Evolutionary conservation across 2,113 vertebrate species (phyloP), one percentile per base, ranked within the genome.

Genomic region (Gasterosteus aculeatus): DNA sequence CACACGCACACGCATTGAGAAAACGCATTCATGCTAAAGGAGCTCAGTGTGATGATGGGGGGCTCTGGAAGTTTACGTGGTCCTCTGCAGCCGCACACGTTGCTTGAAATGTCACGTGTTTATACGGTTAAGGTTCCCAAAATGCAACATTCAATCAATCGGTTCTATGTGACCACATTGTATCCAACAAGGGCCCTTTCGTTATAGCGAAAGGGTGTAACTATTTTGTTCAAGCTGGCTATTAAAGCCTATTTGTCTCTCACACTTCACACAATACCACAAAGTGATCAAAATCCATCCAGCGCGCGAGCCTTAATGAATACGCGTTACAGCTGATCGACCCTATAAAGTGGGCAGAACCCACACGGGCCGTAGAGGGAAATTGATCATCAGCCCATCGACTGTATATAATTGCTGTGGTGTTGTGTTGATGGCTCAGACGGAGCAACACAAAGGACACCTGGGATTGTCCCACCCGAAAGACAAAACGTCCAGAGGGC

Each of bases 401-500:
- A 38, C 42, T 35, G 38, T 63, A 80, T 49, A 57, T 69, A 35
- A 75, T 81, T 72, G 69, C 53, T 58, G n/a, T 35, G 59, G 53
- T 8, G 26, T 56, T 66, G 54, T 41, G 61, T 47, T 62, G 80
- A 47, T 65, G 46, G 54, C 53, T 35, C 58, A 72, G 59, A 57
- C 68, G 54, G 46, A 71, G 18, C 38, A 59, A 80, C 46, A 70
- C 42, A 54, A 57, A 51, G 44, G 22, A 7, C 14, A 15, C 31
- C 35, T 33, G 22, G 15, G 57, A n/a, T 26, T 46, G 61, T 54
- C n/a, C 71, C 64, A 57, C 29, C 69, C 77, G 79, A n/a, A 33
- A 54, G 18, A 61, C 8, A 15, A 66, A n/a, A 2, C 44, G 80
- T 77, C 94, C 94, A 92, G 85, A 77, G 56, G 93, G 91, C 79